Evolutionary conservation across 2,888 invertebrate genomes (phyloP), one percentile per base, ranked within the genome.

Genomic region (Auanema sp.): DNA sequence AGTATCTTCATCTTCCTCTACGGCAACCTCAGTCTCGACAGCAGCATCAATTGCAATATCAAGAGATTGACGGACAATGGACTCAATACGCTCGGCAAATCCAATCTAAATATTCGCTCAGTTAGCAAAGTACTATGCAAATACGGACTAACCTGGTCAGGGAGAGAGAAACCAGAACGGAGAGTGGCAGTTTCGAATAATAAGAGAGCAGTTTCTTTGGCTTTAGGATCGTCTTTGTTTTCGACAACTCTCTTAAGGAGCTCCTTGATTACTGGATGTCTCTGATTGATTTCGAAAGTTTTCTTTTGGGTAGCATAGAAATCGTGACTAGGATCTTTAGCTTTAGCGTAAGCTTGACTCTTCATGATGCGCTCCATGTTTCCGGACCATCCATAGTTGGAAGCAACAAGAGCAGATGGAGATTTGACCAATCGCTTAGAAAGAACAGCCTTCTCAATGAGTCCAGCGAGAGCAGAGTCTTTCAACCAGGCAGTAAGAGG

Each of bases 381-480:
- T 80, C 96, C 97, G 79, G 96, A 95, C 96, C 96, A 97, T 76
- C 96, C 96, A 86, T 93, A 97, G 88, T 92, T 90, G 66, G 92
- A 91, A 72, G 97, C 97, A 54, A 96, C 93, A 58, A 98, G 88
- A 58, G 95, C 97, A 85, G 94, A 95, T 0, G 97, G 97, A 8
- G 96, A 95, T 81, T 90, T 90, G 66, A 90, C 89, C 64, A 97
- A 87, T 63, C 95, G 89, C 78, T 94, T 92, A 2, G 95, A 95
- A 24, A 96, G 87, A 58, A 89, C 87, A 1, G 91, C 92, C 85
- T 92, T 93, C 65, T 89, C 87, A 75, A 92, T 82, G 49, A 69
- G 58, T 64, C 74, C 78, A 56, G 80, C 80, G 33, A 77, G 88
- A 33, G 90, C 90, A 55, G 89, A 89, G 53, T 92, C 92, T 76